A percentile compares a stretch with the other conserved stretches of the same genome.
Conservation (phyloP, 2,888 invertebrate genomes). For the Tachina fera region DNA sequence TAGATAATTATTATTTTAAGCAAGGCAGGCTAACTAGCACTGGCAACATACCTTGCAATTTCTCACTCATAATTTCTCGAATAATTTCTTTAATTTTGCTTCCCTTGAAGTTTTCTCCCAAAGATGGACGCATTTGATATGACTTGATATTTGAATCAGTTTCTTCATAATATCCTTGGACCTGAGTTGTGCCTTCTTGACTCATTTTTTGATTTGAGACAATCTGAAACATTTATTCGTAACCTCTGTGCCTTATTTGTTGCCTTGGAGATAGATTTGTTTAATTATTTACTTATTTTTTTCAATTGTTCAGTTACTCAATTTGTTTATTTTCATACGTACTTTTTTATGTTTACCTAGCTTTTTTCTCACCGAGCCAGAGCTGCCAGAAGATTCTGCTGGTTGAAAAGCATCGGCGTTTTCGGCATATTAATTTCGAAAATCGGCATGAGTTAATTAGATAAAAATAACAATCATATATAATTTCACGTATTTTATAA, state of each 20-base stretch:
- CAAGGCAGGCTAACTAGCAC: neutral
- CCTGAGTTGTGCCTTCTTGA: neutral
- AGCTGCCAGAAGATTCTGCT: too few species aligned
- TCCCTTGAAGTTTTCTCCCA: slow-evolving; percentile 75
- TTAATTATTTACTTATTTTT: too few species aligned
- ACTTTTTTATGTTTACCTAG: too few species aligned
- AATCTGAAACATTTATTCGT: neutral
- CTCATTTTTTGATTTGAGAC: slow-evolving; percentile 17
- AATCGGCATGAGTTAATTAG: too few species aligned
- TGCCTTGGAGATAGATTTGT: slow-evolving; percentile 19
- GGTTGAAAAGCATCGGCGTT: too few species aligned
- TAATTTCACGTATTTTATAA: too few species aligned
- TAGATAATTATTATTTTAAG: neutral
- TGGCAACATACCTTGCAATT: slow-evolving; percentile 73
- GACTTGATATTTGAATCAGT: slow-evolving; percentile 21
- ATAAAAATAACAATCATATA: too few species aligned
- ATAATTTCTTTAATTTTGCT: slow-evolving; percentile 75
- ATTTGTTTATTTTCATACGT: too few species aligned
- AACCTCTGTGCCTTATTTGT: neutral
- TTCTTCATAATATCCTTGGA: slow-evolving; percentile 9
- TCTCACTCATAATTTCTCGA: slow-evolving; percentile 72
- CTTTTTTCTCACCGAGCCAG: too few species aligned
- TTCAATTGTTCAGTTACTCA: too few species aligned
- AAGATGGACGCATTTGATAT: slow-evolving; percentile 75
- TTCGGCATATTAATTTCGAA: too few species aligned